Evolutionary conservation across 2,888 invertebrate species (phyloP).

Genomic region (Acleris laterana): DNA sequence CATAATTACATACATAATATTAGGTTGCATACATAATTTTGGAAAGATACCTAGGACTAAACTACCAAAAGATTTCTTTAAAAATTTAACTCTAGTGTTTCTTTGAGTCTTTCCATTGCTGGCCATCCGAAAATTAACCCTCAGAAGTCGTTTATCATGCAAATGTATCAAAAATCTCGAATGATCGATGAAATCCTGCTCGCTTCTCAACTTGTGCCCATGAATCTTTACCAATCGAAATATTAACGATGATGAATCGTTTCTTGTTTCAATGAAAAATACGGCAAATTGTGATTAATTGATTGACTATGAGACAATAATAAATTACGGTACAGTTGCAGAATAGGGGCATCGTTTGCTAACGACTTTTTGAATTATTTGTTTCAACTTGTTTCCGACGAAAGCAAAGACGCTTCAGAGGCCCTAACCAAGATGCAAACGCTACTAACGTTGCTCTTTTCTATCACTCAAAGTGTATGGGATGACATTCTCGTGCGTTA

Average conservation of each 20-base stretch:
- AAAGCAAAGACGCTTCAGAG: too few species aligned
- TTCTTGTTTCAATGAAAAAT: constrained; percentile 35
- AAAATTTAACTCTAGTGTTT: not conserved
- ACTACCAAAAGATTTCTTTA: too few species aligned
- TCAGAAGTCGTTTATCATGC: constrained; percentile 47
- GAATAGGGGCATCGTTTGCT: constrained; percentile 13
- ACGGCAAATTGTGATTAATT: constrained; percentile 39
- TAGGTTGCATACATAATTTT: too few species aligned
- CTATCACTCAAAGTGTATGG: too few species aligned
- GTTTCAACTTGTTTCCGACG: not conserved
- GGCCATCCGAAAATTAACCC: not conserved
- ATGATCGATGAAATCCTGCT: constrained; percentile 49
- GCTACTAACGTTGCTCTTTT: too few species aligned
- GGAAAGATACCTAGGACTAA: too few species aligned
- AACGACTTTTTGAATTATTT: constrained; percentile 12
- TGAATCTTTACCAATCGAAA: constrained; percentile 46
- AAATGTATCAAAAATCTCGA: constrained; percentile 47
- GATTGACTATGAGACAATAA: constrained; percentile 31
- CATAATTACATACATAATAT: too few species aligned
- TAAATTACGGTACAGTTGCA: constrained; percentile 25
- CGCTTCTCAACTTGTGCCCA: constrained; percentile 45
- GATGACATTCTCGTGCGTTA: too few species aligned
- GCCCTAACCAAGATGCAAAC: too few species aligned
- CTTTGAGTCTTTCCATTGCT: not conserved
- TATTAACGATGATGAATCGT: constrained; percentile 42